Base-by-base conservation (phyloP, 1,140 invertebrate genomes). In the Chionoecetes opilio region DNA sequence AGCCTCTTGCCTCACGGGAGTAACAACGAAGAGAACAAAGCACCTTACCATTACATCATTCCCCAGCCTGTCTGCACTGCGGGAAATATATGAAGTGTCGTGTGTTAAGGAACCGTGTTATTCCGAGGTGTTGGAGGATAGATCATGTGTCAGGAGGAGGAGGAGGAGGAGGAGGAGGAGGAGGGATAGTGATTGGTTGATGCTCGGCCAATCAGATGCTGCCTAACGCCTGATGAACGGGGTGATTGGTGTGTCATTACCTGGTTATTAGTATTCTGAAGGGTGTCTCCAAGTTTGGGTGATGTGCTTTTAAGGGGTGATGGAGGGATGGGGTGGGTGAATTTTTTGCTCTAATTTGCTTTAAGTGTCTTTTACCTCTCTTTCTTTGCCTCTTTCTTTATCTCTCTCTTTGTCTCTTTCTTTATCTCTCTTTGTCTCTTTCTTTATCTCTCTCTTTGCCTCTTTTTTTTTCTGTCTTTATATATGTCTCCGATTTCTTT, bases 201-300 rank as follows among this genome's bases (percentile, higher is more conserved):
- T n/a, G 63, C n/a, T 26, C 21, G n/a, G 63, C 63, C 63, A 75
- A 75, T 75, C 26, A 75, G 63, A n/a, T 75, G 63, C n/a, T 26
- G 11, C 63, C 3, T 75, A 75, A 75, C 63, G 63, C 21, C 21
- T 75, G 63, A 75, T 75, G n/a, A 75, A 75, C 63, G 63, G n/a
- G 63, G 63, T 75, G 63, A 75, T 75, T 75, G 63, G 63, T 75
- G 63, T 75, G 63, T 75, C n/a, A 75, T 75, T 75, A 75, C n/a
- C 5, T n/a, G 26, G 1, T 17, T 75, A 75, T 75, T 75, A 75
- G 63, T 75, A 75, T 75, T 75, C 63, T 3, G 63, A 75, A 75
- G 26, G 63, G 21, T 75, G 63, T n/a, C 63, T 11, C 63, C 46
- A 53, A 53, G 11, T 53, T 53, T 14, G 46, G 46, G 63, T 75